phyloP scores from a whole-genome alignment of 2,888 invertebrate genomes.

The Apamea sordens region DNA sequence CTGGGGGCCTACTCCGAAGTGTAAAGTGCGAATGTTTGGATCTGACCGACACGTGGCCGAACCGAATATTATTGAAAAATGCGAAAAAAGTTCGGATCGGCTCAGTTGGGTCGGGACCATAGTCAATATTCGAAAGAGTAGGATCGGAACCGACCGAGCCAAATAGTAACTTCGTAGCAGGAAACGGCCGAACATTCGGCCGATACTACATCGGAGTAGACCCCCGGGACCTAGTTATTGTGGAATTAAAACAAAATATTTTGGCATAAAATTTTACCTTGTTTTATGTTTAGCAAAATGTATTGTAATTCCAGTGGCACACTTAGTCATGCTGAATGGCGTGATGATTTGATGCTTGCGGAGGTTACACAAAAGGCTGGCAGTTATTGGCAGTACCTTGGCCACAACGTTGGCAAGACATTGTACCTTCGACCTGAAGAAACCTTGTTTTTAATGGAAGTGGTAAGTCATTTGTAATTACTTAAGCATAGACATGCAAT shows the following conservation, averaged over 20 bases:
- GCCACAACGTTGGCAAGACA: slow-evolving; percentile 85
- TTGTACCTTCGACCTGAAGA: slow-evolving; percentile 92
- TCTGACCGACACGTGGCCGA: too few relatives aligned
- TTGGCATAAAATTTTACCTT: too few relatives aligned
- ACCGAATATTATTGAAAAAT: too few relatives aligned
- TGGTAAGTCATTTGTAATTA: slow-evolving; percentile 83
- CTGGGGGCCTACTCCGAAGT: too few relatives aligned
- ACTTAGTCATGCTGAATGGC: slow-evolving; percentile 90
- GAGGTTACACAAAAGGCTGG: slow-evolving; percentile 90
- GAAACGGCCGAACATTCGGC: too few relatives aligned
- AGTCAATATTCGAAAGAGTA: too few relatives aligned
- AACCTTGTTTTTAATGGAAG: slow-evolving; percentile 92
- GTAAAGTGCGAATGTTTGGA: too few relatives aligned
- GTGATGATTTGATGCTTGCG: slow-evolving; percentile 87
- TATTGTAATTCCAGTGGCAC: slow-evolving; percentile 79
- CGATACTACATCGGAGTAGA: too few relatives aligned
- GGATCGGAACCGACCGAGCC: too few relatives aligned
- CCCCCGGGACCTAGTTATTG: background rate
- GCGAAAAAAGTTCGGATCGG: too few relatives aligned
- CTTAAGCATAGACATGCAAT: background rate
- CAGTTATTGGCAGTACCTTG: slow-evolving; percentile 90
- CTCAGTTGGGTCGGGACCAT: too few relatives aligned
- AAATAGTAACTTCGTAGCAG: too few relatives aligned
- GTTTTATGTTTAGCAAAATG: background rate
- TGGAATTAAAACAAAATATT: background rate